Conservation (phyloP, 2,797 vertebrate genomes). For the Prionace glauca region DNA sequence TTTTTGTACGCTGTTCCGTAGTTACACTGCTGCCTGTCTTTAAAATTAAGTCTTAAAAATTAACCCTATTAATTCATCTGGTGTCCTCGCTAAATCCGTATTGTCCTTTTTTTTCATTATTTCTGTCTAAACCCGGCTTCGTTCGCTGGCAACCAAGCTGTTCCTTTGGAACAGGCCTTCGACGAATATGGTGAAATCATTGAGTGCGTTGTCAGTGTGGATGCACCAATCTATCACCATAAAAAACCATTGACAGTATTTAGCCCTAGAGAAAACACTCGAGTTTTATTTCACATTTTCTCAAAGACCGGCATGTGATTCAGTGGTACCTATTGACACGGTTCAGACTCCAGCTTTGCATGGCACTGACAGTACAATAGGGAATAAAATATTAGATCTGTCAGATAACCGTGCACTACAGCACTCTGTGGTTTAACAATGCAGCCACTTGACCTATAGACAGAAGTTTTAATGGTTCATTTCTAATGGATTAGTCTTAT, state of each 20-base stretch:
- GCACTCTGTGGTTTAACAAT: conserved; percentile 47
- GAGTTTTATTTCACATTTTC: conserved; percentile 23
- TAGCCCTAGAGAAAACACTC: conserved; percentile 32
- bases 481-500: conserved; percentile 49
- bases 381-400: conserved; percentile 42
- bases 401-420: conserved; percentile 43
- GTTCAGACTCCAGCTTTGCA: conserved; percentile 32
- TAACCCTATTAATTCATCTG: background rate
- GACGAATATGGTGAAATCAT: conserved; percentile 23
- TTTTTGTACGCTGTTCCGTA: background rate
- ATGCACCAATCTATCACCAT: conserved; percentile 34
- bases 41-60: background rate
- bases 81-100: background rate
- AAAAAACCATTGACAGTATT: conserved; percentile 31
- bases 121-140: background rate
- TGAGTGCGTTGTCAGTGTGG: conserved; percentile 6
- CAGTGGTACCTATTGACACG: conserved; percentile 32
- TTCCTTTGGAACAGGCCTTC: background rate
- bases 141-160: background rate
- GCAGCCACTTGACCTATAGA: conserved; percentile 41
- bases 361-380: conserved; percentile 34
- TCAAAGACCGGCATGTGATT: conserved; percentile 36
- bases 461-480: conserved; percentile 42
- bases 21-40: background rate
- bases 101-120: background rate